Percentiles rank a stretch among this genome's conserved stretches.
These are phyloP conservation scores for Melinaea marsaeus DNA, from an alignment of 2,888 invertebrate species.

Conservation along the genomic window DNA sequence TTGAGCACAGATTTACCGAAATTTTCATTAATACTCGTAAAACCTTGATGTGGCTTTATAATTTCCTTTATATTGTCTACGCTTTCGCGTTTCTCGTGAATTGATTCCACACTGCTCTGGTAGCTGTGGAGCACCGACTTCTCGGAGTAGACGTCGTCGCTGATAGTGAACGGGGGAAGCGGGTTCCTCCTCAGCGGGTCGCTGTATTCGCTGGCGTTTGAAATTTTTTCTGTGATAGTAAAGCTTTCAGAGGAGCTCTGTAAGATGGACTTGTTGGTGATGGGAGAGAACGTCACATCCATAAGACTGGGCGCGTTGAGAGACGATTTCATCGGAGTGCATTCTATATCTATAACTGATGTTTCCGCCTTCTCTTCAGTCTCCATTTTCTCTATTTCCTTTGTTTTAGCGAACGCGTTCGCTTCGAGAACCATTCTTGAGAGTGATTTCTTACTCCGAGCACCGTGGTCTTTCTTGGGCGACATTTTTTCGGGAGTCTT, in stretches of 20 bases:
- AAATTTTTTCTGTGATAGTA: constrained; percentile 41
- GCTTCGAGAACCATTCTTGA: constrained; percentile 67
- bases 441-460: constrained; percentile 57
- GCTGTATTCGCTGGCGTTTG: constrained; percentile 36
- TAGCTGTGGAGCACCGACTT: constrained; percentile 62
- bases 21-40: constrained; percentile 52
- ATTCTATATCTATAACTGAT: constrained; percentile 43
- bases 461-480: constrained; percentile 52
- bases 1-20: constrained; percentile 54
- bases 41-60: constrained; percentile 46
- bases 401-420: constrained; percentile 64
- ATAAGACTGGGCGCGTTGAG: constrained; percentile 52
- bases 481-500: constrained; percentile 71
- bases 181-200: constrained; percentile 38
- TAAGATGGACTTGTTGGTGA: constrained; percentile 62
- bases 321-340: constrained; percentile 61
- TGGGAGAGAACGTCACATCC: constrained; percentile 67
- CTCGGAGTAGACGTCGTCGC: constrained; percentile 51
- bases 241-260: constrained; percentile 56
- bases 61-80: constrained; percentile 34
- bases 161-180: constrained; percentile 51
- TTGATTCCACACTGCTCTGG: constrained; percentile 52
- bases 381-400: constrained; percentile 47
- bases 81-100: constrained; percentile 25
- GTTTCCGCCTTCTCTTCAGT: constrained; percentile 41